These are phyloP conservation scores for Alentia gelatinosa DNA, from an alignment of 2,888 invertebrate genomes.

Conservation along the genomic window DNA sequence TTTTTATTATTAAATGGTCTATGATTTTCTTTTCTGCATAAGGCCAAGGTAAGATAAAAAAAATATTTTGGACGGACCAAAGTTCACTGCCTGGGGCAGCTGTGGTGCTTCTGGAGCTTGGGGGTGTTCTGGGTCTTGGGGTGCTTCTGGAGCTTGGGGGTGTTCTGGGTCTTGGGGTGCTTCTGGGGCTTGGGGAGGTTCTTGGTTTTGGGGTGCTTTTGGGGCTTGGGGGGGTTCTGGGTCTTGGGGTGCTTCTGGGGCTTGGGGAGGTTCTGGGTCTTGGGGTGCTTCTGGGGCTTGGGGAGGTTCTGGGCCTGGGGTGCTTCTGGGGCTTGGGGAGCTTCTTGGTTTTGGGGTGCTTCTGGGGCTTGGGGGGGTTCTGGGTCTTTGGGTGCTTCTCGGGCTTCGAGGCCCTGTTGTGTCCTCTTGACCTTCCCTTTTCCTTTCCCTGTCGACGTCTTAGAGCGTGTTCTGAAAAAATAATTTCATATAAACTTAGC, in stretches of 20 bases:
- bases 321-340: neutral
- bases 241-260: neutral
- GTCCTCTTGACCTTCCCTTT: too few relatives aligned
- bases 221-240: neutral
- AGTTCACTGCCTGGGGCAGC: too few relatives aligned
- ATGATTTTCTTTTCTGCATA: too few relatives aligned
- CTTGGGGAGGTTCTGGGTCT: neutral
- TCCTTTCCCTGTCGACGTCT: too few relatives aligned
- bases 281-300: neutral
- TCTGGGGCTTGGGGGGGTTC: neutral
- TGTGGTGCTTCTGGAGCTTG: too few relatives aligned
- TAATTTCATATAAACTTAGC: too few relatives aligned
- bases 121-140: neutral
- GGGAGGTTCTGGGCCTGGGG: neutral
- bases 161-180: neutral
- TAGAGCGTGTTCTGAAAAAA: too few relatives aligned
- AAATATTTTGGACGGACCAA: too few relatives aligned
- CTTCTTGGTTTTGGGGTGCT: neutral
- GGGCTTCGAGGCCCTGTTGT: too few relatives aligned
- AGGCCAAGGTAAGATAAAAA: too few relatives aligned
- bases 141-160: neutral
- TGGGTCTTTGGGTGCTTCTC: neutral
- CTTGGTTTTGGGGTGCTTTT: neutral
- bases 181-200: neutral
- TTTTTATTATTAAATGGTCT: too few relatives aligned